A percentile compares a stretch with the other conserved stretches of the same genome.
These are phyloP conservation scores for Corvus cornix DNA, from an alignment of 2,113 vertebrate species.

Conservation along the genomic window DNA sequence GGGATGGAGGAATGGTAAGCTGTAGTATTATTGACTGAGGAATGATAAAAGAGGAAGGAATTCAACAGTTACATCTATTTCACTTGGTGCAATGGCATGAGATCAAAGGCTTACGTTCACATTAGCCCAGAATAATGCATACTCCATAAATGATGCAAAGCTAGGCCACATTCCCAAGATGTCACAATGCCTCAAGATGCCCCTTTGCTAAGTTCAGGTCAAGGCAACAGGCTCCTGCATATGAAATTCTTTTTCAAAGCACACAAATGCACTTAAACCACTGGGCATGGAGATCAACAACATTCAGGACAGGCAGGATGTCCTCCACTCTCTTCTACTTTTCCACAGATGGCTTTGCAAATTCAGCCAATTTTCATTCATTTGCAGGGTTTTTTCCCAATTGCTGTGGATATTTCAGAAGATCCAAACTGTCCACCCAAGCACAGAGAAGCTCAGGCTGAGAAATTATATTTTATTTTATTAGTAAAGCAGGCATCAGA, in stretches of 20 bases:
- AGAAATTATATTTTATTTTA: not conserved
- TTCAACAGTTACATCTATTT: constrained; percentile 72
- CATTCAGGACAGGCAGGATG: not conserved
- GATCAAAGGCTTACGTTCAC: constrained; percentile 69
- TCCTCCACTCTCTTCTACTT: not conserved
- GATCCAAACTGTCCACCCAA: not conserved
- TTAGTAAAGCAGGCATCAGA: not conserved
- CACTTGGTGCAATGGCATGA: constrained; percentile 65
- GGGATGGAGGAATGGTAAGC: constrained; percentile 68
- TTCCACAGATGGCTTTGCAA: not conserved
- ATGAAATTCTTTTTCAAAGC: constrained; percentile 23
- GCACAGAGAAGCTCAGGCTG: not conserved
- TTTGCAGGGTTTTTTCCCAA: not conserved
- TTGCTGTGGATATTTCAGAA: not conserved
- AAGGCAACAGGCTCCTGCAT: constrained; percentile 52
- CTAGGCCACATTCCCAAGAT: constrained; percentile 69
- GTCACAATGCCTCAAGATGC: constrained; percentile 65
- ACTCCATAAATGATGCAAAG: constrained; percentile 72
- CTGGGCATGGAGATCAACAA: not conserved
- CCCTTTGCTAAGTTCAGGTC: constrained; percentile 65
- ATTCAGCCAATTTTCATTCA: not conserved
- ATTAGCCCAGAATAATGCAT: constrained; percentile 72
- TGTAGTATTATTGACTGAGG: constrained; percentile 75
- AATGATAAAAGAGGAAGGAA: constrained; percentile 69
- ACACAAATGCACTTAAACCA: not conserved